Base-by-base conservation (phyloP, 2,888 invertebrate genomes). In the Thymelicus acteon region DNA sequence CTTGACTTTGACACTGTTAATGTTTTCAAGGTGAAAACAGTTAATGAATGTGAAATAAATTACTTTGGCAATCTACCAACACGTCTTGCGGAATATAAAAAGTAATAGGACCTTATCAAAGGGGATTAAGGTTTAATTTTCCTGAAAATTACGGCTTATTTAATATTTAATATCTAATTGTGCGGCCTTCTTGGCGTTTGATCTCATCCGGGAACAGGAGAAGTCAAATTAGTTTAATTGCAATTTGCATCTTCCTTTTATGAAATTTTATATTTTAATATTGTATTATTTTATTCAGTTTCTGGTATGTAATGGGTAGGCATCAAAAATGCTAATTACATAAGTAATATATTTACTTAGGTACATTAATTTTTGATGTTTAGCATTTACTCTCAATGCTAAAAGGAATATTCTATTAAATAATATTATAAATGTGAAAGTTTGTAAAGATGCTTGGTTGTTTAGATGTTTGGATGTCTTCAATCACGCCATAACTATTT, bases 1-100 rank as follows among this genome's bases (percentile, higher is more conserved):
- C 76, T 73, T 78, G 67, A 74, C 78, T 76, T 78, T 78, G 79
- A 76, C 80, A 78, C 74, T 76, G 74, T 75, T 77, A 79, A 77
- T 78, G 79, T 76, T 73, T 73, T 73, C 80, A 80, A 80, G 80
- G 80, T 77, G 75, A 79, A 77, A 75, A 78, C 75, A 75, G 77
- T 78, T 78, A 77, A 75, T 75, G 76, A 74, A 77, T 63, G 72
- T 72, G 70, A 70, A 73, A 76, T 74, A 73, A 76, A 76, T 74
- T 73, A 75, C 76, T 75, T 78, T 80, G 79, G 79, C 79, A 73
- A 13, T 13, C 60, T 47, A 75, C 77, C 78, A 78, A 79, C 52
- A 61, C 66, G 66, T 72, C 57, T 65, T 72, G 60, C 67, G 67
- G 69, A 40, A 64, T 49, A 66, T 63, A 52, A 57, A 60, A 8